Evolutionary conservation across 1,140 invertebrate genomes (phyloP).

Genomic region (Probaryconus sp.): DNA sequence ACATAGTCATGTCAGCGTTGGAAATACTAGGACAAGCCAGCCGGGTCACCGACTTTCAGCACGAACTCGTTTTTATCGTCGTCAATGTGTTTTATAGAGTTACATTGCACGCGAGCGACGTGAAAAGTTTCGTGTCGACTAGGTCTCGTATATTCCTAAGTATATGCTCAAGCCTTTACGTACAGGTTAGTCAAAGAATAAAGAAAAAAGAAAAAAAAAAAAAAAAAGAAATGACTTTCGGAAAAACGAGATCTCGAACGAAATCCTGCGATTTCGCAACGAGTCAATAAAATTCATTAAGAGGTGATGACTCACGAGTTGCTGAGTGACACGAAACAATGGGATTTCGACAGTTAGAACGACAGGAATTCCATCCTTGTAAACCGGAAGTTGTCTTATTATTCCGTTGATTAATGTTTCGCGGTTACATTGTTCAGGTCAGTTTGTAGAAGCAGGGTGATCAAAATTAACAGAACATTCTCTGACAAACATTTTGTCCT

Average conservation of each 20-base stretch:
- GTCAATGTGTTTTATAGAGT: slow-evolving; percentile 52
- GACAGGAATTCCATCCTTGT: slow-evolving; percentile 31
- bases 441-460: not conserved
- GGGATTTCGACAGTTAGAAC: slow-evolving; percentile 28
- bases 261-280: no score
- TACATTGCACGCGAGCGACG: slow-evolving; percentile 43
- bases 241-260: no score
- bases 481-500: slow-evolving; percentile 2
- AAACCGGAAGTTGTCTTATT: slow-evolving; percentile 45
- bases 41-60: slow-evolving; percentile 59
- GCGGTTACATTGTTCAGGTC: slow-evolving; percentile 1
- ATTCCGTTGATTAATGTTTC: slow-evolving; percentile 34
- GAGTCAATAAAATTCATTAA: slow-evolving; percentile 23
- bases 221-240: not conserved
- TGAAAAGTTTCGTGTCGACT: slow-evolving; percentile 41
- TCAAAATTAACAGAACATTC: slow-evolving; percentile 19
- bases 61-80: slow-evolving; percentile 56
- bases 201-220: slow-evolving; percentile 1
- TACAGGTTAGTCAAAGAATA: slow-evolving; percentile 9
- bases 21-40: slow-evolving; percentile 47
- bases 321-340: slow-evolving; percentile 5
- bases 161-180: slow-evolving; percentile 16
- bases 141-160: slow-evolving; percentile 32
- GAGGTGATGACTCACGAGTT: slow-evolving; percentile 5
- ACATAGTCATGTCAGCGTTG: slow-evolving; percentile 52